These are phyloP conservation scores for Ahaetulla prasina DNA, from an alignment of 2,113 vertebrate genomes.

Conservation along the genomic window DNA sequence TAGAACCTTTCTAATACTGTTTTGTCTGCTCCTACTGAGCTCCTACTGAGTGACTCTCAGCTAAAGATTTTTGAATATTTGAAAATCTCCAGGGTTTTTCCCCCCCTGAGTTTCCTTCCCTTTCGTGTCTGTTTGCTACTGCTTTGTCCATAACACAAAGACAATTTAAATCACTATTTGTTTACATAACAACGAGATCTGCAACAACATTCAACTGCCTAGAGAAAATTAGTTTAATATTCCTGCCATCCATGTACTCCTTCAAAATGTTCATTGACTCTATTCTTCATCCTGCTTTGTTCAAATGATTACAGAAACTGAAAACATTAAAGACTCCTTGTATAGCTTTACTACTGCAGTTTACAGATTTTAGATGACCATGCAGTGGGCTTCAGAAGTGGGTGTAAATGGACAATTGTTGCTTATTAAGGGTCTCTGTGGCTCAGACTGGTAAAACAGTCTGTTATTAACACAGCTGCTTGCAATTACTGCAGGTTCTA, in stretches of 20 bases:
- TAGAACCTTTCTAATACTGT: background rate
- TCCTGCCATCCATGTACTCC: background rate
- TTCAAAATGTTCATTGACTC: background rate
- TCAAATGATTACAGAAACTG: background rate
- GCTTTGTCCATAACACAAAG: background rate
- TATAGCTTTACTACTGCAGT: background rate
- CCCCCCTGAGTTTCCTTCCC: background rate
- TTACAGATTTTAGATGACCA: background rate
- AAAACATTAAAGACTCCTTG: background rate
- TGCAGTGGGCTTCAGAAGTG: background rate
- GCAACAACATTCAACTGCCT: background rate
- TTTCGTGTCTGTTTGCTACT: background rate
- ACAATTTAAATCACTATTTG: background rate
- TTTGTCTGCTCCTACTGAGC: background rate
- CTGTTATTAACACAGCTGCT: too few relatives aligned
- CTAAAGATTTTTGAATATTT: background rate
- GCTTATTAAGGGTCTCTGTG: too few relatives aligned
- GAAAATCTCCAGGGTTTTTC: background rate
- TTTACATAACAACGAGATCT: background rate
- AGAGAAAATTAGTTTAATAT: background rate
- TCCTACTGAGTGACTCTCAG: background rate
- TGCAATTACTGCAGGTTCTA: too few relatives aligned
- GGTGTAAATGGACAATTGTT: background rate
- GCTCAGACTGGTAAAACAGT: too few relatives aligned
- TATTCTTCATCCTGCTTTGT: background rate